Evolutionary conservation across 2,797 vertebrate genomes (phyloP).

Genomic region (Lagodon rhomboides): DNA sequence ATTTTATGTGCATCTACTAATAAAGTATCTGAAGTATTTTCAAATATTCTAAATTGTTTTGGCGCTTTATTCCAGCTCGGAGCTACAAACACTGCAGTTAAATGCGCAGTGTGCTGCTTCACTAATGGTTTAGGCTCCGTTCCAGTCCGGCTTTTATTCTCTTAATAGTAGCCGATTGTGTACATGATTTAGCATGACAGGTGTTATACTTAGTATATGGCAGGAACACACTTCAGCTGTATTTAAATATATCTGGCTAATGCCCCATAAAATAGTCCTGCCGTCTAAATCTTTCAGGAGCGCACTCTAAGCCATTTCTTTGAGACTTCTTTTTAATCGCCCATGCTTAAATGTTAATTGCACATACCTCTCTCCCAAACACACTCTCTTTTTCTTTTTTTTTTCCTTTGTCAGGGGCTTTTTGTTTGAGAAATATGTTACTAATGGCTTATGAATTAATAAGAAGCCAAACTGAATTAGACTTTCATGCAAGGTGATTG

Average conservation of each 20-base stretch:
- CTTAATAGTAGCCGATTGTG: conserved; percentile 38
- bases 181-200: conserved; percentile 74
- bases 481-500: conserved; percentile 87
- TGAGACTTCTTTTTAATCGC: conserved; percentile 81
- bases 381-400: conserved; percentile 45
- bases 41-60: not conserved
- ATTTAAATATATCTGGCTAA: conserved; percentile 80
- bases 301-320: conserved; percentile 73
- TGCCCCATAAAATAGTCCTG: conserved; percentile 77
- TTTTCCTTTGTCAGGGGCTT: conserved; percentile 82
- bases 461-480: conserved; percentile 86
- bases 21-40: not conserved
- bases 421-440: conserved; percentile 87
- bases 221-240: conserved; percentile 67
- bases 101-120: conserved; percentile 18
- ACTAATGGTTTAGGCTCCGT: conserved; percentile 37
- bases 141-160: conserved; percentile 34
- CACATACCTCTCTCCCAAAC: conserved; percentile 79
- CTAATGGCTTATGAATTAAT: conserved; percentile 91
- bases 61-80: not conserved
- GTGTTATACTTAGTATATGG: conserved; percentile 59
- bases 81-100: not conserved
- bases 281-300: conserved; percentile 80
- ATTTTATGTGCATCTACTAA: not conserved
- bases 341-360: conserved; percentile 85